phyloP scores from a whole-genome alignment of 2,113 vertebrate genomes.

The Aphyosemion australe region DNA sequence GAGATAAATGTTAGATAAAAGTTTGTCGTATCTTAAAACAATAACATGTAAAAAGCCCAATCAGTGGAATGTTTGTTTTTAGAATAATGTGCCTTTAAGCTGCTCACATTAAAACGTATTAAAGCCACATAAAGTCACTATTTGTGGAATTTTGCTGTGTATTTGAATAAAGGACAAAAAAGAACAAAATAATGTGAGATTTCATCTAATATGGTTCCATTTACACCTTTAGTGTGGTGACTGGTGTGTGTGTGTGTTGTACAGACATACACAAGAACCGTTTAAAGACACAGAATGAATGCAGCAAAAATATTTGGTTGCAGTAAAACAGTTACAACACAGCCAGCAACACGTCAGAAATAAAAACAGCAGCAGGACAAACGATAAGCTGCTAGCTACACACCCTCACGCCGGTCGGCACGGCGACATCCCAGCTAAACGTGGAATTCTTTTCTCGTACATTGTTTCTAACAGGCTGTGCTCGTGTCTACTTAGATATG shows the following conservation, averaged over 20 bases:
- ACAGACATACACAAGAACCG: slow-evolving; percentile 1
- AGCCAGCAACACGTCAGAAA: slow-evolving; percentile 1
- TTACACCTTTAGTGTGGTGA: not conserved
- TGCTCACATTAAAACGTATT: slow-evolving; percentile 11
- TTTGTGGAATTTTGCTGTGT: slow-evolving; percentile 1
- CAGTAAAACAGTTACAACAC: slow-evolving; percentile 36
- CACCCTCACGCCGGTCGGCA: too few relatives aligned
- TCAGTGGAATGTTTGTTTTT: not conserved
- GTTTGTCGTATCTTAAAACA: not conserved
- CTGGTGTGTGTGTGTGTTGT: not conserved
- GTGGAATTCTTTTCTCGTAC: not conserved
- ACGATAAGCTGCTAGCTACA: too few relatives aligned
- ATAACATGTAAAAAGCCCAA: not conserved
- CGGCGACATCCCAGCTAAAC: too few relatives aligned
- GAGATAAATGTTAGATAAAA: too few relatives aligned
- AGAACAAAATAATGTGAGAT: slow-evolving; percentile 9
- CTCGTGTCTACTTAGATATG: not conserved
- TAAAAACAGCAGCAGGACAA: too few relatives aligned
- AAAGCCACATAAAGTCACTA: slow-evolving; percentile 25
- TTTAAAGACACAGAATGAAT: slow-evolving; percentile 8
- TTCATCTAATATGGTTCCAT: slow-evolving; percentile 34
- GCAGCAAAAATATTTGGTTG: slow-evolving; percentile 28
- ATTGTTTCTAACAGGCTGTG: not conserved
- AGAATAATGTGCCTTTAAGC: not conserved
- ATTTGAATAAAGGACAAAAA: not conserved